phyloP scores from a whole-genome alignment of 23 tunicate species.

The Phallusia fumigata region DNA sequence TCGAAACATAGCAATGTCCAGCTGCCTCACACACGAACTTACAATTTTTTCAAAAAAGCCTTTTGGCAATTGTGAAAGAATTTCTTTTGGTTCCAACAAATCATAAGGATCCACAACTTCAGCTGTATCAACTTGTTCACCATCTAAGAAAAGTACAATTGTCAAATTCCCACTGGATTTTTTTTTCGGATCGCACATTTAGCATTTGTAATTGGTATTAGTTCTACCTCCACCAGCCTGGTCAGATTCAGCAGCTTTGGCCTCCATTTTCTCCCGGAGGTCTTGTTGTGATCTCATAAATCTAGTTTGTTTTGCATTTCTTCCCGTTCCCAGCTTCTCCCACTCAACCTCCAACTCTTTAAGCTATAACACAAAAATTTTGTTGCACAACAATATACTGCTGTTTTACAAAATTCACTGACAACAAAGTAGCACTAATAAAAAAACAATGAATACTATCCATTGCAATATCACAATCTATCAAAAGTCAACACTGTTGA shows the following conservation, averaged over 20 bases:
- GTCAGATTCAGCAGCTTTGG: conserved; percentile 46
- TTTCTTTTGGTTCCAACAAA: conserved; percentile 81
- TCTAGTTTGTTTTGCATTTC: conserved; percentile 68
- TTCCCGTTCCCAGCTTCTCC: conserved; percentile 68
- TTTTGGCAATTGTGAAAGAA: conserved; percentile 81
- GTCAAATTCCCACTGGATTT: too few relatives aligned
- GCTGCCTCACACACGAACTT: background rate
- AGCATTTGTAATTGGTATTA: background rate
- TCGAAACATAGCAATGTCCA: background rate
- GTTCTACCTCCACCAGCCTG: conserved; percentile 28
- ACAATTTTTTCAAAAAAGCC: conserved; percentile 78
- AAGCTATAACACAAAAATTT: conserved; percentile 25
- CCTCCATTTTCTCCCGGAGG: conserved; percentile 85
- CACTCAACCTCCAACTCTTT: conserved; percentile 92
- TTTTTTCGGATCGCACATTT: too few relatives aligned
- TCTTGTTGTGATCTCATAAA: conserved; percentile 96
- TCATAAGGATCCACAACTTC: conserved; percentile 88
- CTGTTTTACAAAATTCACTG: too few relatives aligned
- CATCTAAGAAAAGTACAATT: too few relatives aligned
- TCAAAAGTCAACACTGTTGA: too few relatives aligned
- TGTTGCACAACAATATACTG: too few relatives aligned
- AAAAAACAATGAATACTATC: too few relatives aligned
- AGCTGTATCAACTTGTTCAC: conserved; percentile 17
- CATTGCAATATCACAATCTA: too few relatives aligned
- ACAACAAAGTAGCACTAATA: too few relatives aligned